Percentiles rank a stretch among this genome's conserved stretches.
phyloP scores from a whole-genome alignment of 53 echinoderm and acorn worm genomes.

The Henricia sp. region DNA sequence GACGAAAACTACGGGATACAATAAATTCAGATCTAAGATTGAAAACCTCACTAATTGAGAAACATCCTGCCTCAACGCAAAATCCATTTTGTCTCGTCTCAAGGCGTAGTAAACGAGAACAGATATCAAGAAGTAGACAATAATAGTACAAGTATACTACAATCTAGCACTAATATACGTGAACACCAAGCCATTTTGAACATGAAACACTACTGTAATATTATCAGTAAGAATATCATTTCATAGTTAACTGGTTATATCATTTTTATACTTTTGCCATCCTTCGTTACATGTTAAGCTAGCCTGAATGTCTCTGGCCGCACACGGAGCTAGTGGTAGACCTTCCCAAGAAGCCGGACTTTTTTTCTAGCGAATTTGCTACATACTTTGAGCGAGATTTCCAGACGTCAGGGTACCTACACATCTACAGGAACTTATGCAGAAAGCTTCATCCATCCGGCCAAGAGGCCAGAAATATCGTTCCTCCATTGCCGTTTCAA shows the following conservation, averaged over 20 bases:
- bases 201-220: slow-evolving; percentile 54
- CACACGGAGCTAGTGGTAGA: not conserved
- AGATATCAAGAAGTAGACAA: slow-evolving; percentile 57
- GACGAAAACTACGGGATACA: not conserved
- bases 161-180: slow-evolving; percentile 59
- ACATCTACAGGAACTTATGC: too few species aligned
- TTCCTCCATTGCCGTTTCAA: too few species aligned
- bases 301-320: not conserved
- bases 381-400: too few species aligned
- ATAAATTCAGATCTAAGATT: not conserved
- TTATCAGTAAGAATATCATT: slow-evolving; percentile 50
- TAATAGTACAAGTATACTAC: slow-evolving; percentile 62
- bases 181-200: slow-evolving; percentile 60
- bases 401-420: too few species aligned
- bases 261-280: slow-evolving; percentile 12
- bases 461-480: too few species aligned
- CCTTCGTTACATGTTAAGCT: slow-evolving; percentile 56
- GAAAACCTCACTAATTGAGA: not conserved
- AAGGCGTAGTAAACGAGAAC: slow-evolving; percentile 52
- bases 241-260: slow-evolving; percentile 31
- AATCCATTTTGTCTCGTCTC: slow-evolving; percentile 9
- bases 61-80: slow-evolving; percentile 5
- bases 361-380: too few species aligned
- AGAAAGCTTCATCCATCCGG: too few species aligned
- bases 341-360: not conserved